Evolutionary conservation across 2,797 vertebrate species (phyloP), one percentile per base, ranked within the genome.

Genomic region (Ara ararauna): DNA sequence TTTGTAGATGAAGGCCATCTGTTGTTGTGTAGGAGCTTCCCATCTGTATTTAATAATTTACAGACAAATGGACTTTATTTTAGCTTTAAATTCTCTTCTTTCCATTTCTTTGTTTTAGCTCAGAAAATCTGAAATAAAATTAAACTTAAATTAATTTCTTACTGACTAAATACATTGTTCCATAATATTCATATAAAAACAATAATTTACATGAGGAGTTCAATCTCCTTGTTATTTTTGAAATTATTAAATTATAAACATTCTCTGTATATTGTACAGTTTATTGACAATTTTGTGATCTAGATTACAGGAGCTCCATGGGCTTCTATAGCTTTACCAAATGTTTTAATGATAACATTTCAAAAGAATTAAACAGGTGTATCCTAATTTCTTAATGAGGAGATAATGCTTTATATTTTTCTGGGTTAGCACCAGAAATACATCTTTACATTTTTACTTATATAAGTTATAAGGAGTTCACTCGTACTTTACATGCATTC

Each of bases 11-110:
- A 65, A 62, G 27, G 44, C 89, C 94, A 95, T 97, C 86, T 96
- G 91, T 88, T 97, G 74, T 92, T 56, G 42, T 74, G 47, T 73
- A 87, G 36, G 54, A 93, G 7, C 75, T 93, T 95, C 68, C 81
- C 85, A 87, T 96, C 53, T 94, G 74, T 89, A 79, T 91, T 94
- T 86, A 90, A 91, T 96, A 94, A 96, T 97, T 95, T 89, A 90
- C 38, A 83, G 44, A 53, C 15, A 94, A 92, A 48, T 79, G 64
- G 75, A 90, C 62, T 90, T 89, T 32, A 13, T 61, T 87, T 87
- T 90, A 74, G 62, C 51, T 94, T 95, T 93, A 62, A 68, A 90
- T 64, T 90, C 22, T 21, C 12, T 85, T 44, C n/a, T 42, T 87
- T 62, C 30, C 11, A 16, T 83, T 91, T 87, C 45, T 96, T 79